Conservation (phyloP, 2,113 vertebrate genomes). For the Serinus canaria region DNA sequence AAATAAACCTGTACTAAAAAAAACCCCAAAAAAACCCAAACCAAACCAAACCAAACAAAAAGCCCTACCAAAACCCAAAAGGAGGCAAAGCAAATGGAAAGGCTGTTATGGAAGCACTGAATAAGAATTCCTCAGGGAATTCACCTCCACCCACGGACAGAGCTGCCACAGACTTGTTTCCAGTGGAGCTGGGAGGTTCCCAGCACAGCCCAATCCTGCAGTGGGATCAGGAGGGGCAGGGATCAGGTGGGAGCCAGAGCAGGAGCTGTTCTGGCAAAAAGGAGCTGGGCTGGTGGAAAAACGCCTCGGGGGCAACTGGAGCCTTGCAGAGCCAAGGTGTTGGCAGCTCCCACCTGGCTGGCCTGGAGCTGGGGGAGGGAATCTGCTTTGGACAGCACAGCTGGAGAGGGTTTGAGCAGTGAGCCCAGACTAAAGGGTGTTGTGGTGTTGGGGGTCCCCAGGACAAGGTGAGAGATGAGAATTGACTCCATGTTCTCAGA, state of each 20-base stretch:
- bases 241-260: neutral
- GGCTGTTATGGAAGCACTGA: rapidly evolving
- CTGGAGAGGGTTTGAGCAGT: neutral
- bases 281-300: neutral
- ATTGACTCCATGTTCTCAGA: too few species aligned
- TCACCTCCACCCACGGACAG: neutral
- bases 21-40: too few species aligned
- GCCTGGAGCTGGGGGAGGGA: neutral
- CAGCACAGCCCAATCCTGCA: neutral
- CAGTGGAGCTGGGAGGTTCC: neutral
- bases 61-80: neutral
- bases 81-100: neutral
- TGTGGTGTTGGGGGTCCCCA: too few species aligned
- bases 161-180: rapidly evolving
- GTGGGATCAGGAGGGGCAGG: neutral
- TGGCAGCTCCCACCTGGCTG: neutral
- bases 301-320: neutral
- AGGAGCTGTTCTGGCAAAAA: neutral
- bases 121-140: neutral
- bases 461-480: too few species aligned
- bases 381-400: neutral
- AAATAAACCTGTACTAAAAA: neutral
- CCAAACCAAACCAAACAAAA: too few species aligned
- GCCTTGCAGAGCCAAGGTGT: too few species aligned
- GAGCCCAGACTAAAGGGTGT: neutral